These are phyloP conservation scores for Parazoanthus swiftii DNA, from an alignment of 92 coral and sea anemone genomes.

Conservation along the genomic window DNA sequence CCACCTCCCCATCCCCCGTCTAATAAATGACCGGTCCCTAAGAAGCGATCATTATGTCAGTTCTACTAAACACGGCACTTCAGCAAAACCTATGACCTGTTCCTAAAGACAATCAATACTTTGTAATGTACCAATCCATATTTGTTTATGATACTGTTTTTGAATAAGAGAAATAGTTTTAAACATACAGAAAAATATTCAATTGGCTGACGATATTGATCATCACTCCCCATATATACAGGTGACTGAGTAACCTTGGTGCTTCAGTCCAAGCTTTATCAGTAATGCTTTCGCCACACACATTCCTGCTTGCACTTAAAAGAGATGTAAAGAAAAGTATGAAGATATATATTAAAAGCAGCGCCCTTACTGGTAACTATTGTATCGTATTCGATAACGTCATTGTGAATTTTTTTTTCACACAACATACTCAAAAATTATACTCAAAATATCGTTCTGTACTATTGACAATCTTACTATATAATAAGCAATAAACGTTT, in stretches of 20 bases:
- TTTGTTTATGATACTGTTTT: constrained; percentile 11
- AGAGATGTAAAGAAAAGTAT: constrained; percentile 25
- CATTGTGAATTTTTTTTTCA: constrained; percentile 16
- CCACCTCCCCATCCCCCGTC: constrained; percentile 36
- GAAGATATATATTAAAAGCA: constrained; percentile 13
- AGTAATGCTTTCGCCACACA: constrained; percentile 16
- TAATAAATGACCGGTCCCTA: constrained; percentile 54
- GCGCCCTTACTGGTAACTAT: constrained; percentile 17
- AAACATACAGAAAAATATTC: constrained; percentile 7
- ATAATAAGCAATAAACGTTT: constrained; percentile 23
- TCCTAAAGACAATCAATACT: constrained; percentile 16
- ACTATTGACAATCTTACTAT: constrained; percentile 22
- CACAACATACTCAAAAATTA: constrained; percentile 19
- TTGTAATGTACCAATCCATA: constrained; percentile 18
- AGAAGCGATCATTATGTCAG: constrained; percentile 26
- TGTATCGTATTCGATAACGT: constrained; percentile 24
- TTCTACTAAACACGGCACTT: constrained; percentile 7
- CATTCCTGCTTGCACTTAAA: constrained; percentile 29
- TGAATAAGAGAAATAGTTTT: constrained; percentile 1
- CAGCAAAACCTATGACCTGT: constrained; percentile 8
- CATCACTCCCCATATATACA: constrained; percentile 14
- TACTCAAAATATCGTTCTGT: constrained; percentile 25
- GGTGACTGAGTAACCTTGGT: constrained; percentile 20
- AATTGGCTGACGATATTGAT: constrained; percentile 21
- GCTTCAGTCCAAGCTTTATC: constrained; percentile 19